Percentiles rank a stretch among this genome's conserved stretches.
These are phyloP conservation scores for Pseudochirops corinnae DNA, from an alignment of 2,797 vertebrate species.

Conservation along the genomic window DNA sequence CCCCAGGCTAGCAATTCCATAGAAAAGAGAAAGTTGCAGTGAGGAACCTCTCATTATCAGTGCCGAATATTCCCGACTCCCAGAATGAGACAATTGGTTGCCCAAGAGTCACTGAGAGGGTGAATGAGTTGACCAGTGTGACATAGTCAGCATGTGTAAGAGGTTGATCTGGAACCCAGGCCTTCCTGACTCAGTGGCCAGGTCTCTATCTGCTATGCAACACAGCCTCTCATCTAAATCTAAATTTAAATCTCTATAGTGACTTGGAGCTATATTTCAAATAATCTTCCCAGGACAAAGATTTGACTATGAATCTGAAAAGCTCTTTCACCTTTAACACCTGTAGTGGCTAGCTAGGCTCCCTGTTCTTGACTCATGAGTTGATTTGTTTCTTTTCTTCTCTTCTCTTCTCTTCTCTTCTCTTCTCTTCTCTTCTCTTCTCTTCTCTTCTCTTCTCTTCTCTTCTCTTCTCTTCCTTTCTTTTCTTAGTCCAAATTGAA, in stretches of 20 bases:
- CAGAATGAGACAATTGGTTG: neutral
- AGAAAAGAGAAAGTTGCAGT: neutral
- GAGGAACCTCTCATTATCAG: neutral
- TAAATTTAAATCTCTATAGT: neutral
- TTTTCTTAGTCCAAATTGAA: neutral
- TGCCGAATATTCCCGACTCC: neutral
- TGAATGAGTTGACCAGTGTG: neutral
- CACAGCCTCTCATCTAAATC: neutral
- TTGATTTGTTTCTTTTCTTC: no score
- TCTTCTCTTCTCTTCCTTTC: no score
- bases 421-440: no score
- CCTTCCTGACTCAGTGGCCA: neutral
- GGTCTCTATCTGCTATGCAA: neutral
- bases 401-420: no score
- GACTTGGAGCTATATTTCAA: neutral
- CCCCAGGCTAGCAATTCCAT: neutral
- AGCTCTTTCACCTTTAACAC: neutral
- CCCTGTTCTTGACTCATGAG: neutral
- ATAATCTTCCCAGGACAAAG: neutral
- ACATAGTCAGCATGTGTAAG: neutral
- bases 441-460: no score
- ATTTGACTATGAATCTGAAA: neutral
- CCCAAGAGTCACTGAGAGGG: neutral
- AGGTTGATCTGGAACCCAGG: neutral
- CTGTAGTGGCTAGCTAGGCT: neutral